These are phyloP conservation scores for Aix galericulata DNA, from an alignment of 2,113 vertebrate genomes.

Conservation along the genomic window DNA sequence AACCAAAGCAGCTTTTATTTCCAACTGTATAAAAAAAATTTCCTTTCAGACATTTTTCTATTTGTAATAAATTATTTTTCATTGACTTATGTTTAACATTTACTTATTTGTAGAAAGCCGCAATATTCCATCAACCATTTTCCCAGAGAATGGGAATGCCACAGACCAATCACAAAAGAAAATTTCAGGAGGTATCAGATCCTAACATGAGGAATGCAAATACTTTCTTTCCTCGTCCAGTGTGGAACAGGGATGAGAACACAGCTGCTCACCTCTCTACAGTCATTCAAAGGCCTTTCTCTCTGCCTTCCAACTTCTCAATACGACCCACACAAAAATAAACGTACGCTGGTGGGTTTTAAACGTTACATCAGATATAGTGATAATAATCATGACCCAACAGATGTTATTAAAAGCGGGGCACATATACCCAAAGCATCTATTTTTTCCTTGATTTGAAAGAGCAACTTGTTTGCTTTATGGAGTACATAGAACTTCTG, in stretches of 20 bases:
- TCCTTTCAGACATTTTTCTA: neutral
- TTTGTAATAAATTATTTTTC: neutral
- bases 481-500: neutral
- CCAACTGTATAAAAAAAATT: neutral
- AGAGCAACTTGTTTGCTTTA: neutral
- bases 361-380: neutral
- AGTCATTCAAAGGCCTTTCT: neutral
- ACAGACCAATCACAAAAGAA: neutral
- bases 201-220: neutral
- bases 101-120: neutral
- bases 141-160: neutral
- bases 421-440: neutral
- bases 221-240: rapidly evolving
- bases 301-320: neutral
- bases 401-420: neutral
- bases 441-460: neutral
- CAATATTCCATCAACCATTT: neutral
- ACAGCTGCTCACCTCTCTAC: neutral
- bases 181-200: neutral
- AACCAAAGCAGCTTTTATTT: neutral
- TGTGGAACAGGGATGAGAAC: neutral
- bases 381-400: neutral
- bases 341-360: neutral
- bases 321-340: neutral
- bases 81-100: neutral